Evolutionary conservation across 2,797 vertebrate genomes (phyloP), one percentile per base, ranked within the genome.

Genomic region (Pelochelys cantorii): DNA sequence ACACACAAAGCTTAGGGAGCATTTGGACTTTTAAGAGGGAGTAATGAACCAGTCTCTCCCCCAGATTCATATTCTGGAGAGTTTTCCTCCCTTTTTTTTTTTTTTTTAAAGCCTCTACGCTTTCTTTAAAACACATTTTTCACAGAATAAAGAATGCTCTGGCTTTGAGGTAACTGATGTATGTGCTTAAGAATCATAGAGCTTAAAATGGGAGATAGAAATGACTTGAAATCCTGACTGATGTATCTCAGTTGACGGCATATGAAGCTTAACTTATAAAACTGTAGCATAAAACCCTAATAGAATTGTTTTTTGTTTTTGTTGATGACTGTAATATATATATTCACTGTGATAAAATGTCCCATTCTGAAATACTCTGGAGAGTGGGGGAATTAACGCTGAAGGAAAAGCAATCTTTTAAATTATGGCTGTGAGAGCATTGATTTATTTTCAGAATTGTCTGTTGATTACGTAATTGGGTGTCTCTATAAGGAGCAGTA

Each of bases 341-440:
- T 42, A 87, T 95, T 78, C 22, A 55, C 59, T 11, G 2, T 52
- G 81, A 42, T 84, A 52, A 88, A 87, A 74, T 55, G 23, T 83
- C 23, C 89, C 87, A 53, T 31, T 92, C 77, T 56, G 71, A 90
- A 91, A 68, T 86, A 82, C 1, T 90, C 78, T 86, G 22, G 25
- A 75, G 5, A 22, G 53, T 22, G n/a, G 68, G n/a, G 68, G 10
- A 71, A 34, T n/a, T 55, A 74, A 88, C 83, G 78, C n/a, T 79
- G 75, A 93, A 86, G 27, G 25, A 52, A 88, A 90, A 85, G 2
- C 55, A 83, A 5, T 77, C 31, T 93, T 0, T 53, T 83, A 77
- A 77, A 80, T 78, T 2, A 22, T 3, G 12, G 79, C 88, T 87
- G 13, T 29, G 31, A 57, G 79, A 74, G 15, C 13, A 20, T 22